These are phyloP conservation scores for Chaenogobius annularis DNA, from an alignment of 2,113 vertebrate genomes.

Conservation along the genomic window DNA sequence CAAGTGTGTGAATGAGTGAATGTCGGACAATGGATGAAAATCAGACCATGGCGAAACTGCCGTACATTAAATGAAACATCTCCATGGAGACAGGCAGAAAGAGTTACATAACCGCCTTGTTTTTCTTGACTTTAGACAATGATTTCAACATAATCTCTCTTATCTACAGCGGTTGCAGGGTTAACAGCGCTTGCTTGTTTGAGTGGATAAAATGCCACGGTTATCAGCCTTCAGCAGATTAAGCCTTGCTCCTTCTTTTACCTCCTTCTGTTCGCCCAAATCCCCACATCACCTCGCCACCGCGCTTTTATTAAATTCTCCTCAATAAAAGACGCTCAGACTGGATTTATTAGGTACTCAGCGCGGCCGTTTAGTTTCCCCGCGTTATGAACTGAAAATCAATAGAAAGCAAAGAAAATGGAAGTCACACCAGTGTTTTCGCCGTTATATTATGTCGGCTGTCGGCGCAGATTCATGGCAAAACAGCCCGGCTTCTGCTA, in stretches of 20 bases:
- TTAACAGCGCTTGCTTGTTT: slow-evolving; percentile 7
- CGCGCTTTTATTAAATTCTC: slow-evolving; percentile 99
- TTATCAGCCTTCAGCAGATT: slow-evolving; percentile 68
- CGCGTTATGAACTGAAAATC: slow-evolving; percentile 99
- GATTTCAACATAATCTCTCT: no score
- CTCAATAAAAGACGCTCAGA: slow-evolving; percentile 99
- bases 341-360: slow-evolving; percentile 99
- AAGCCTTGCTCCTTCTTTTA: slow-evolving; percentile 64
- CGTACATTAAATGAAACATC: no score
- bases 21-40: no score
- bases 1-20: no score
- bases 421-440: slow-evolving; percentile 99
- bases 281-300: slow-evolving; percentile 81
- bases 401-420: slow-evolving; percentile 99
- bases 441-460: slow-evolving; percentile 99
- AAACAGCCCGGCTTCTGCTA: slow-evolving; percentile 86
- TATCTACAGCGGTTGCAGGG: no score
- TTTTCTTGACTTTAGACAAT: no score
- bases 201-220: slow-evolving; percentile 48
- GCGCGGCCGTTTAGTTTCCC: slow-evolving; percentile 98
- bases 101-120: no score
- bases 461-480: slow-evolving; percentile 99
- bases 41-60: no score
- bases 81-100: no score
- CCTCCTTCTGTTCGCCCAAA: slow-evolving; percentile 82